Evolutionary conservation across 2,113 vertebrate genomes (phyloP), one percentile per base, ranked within the genome.

Genomic region (Anarhynchus alexandrinus): DNA sequence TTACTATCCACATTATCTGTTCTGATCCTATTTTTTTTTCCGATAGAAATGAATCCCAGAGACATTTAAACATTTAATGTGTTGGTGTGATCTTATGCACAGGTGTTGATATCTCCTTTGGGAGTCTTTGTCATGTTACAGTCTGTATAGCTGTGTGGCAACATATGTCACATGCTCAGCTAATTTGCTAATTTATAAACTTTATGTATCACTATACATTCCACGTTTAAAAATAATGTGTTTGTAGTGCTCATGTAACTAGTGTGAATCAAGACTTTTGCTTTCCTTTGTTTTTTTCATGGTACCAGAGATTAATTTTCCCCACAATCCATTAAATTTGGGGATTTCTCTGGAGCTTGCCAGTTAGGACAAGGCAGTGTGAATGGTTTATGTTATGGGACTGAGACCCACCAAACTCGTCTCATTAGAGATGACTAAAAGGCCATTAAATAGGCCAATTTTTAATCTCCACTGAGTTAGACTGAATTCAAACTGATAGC

Each of bases 401-500:
- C 67, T 64, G 76, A 93, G 87, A 86, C 52, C 59, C 64, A 94
- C 72, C 73, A 83, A 96, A 95, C 82, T 91, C 91, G 66, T 38
- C 82, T 94, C 86, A 87, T 85, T 89, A 88, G 65, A 77, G 38
- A 84, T 88, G 42, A 90, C 82, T 91, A 85, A 88, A 96, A 87
- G 59, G 82, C 73, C 82, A 79, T 90, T 96, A 96, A 96, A 96
- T 90, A 94, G 94, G 89, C 82, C 85, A 70, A 81, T 95, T 96
- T 95, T 95, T 87, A 57, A 94, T 94, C 88, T 93, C 88, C 83
- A 88, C 69, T 82, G 90, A 88, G 64, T 86, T 86, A 62, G 29
- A 86, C 76, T 86, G 95, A 92, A 88, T 96, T 93, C 93, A 94
- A 94, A 93, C 94, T 90, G 92, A 93, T 94, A 92, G 90, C 88